phyloP scores from a whole-genome alignment of 2,888 invertebrate genomes.

The Macroteleia sp. region DNA sequence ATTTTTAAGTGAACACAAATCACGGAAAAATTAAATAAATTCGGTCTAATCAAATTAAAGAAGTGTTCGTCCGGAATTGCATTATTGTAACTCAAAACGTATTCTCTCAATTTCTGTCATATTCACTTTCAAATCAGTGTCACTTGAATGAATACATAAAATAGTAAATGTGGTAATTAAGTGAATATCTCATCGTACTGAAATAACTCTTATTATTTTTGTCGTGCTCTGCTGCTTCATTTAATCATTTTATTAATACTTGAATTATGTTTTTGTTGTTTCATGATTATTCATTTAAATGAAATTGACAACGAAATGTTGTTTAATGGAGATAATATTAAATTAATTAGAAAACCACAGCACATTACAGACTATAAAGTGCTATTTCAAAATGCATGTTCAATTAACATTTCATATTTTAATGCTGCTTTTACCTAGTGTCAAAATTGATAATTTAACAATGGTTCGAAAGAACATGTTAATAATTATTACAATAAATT shows the following conservation, averaged over 20 bases:
- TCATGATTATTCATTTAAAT: neutral
- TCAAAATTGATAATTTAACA: constrained; percentile 1
- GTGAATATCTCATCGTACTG: constrained; percentile 26
- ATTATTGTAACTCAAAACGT: constrained; percentile 36
- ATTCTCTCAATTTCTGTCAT: constrained; percentile 48
- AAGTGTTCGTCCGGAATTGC: constrained; percentile 22
- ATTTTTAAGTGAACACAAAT: constrained; percentile 10
- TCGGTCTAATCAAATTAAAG: constrained; percentile 19
- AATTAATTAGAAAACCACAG: constrained; percentile 10
- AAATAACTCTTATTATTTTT: constrained; percentile 37
- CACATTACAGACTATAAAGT: neutral
- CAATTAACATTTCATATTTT: constrained; percentile 9
- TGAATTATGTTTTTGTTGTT: constrained; percentile 17
- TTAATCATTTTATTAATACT: constrained; percentile 16
- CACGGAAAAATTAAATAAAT: constrained; percentile 14
- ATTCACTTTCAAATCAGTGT: constrained; percentile 51
- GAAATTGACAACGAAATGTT: constrained; percentile 12
- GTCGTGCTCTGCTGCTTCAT: constrained; percentile 7
- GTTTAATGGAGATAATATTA: neutral
- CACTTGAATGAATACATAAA: constrained; percentile 45
- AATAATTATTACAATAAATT: no score
- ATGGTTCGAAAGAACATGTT: no score
- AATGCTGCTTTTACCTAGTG: neutral
- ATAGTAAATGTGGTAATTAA: constrained; percentile 41
- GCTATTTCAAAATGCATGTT: constrained; percentile 1